phyloP scores from a whole-genome alignment of 2,113 vertebrate genomes.

The Telmatochromis sp. region DNA sequence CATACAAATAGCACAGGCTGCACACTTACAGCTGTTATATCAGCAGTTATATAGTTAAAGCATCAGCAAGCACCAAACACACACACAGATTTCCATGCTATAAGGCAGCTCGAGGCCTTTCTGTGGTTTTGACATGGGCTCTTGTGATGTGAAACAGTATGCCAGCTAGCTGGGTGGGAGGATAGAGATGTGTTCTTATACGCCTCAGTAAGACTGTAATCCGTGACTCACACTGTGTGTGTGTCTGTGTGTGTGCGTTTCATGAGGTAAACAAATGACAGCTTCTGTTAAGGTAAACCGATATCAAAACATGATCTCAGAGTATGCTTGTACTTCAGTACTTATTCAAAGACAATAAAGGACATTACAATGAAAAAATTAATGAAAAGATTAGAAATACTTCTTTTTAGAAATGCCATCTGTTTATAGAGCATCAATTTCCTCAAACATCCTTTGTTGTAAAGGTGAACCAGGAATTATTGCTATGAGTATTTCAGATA shows the following conservation, averaged over 20 bases:
- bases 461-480: neutral
- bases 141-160: conserved; percentile 38
- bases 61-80: neutral
- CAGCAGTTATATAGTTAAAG: neutral
- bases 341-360: neutral
- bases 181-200: conserved; percentile 22
- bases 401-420: neutral
- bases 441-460: neutral
- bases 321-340: neutral
- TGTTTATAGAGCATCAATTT: neutral
- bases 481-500: neutral
- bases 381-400: neutral
- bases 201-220: conserved; percentile 27
- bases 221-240: conserved; percentile 18
- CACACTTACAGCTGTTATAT: neutral
- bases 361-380: neutral
- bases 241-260: neutral
- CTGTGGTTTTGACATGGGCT: conserved; percentile 34
- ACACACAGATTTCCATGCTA: conserved; percentile 1
- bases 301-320: neutral
- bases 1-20: neutral
- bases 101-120: conserved; percentile 41
- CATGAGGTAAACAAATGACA: conserved; percentile 10
- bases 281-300: neutral
- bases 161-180: conserved; percentile 37